Evolutionary conservation across 1,140 invertebrate species (phyloP).

Genomic region (Drosophila sulfurigaster): DNA sequence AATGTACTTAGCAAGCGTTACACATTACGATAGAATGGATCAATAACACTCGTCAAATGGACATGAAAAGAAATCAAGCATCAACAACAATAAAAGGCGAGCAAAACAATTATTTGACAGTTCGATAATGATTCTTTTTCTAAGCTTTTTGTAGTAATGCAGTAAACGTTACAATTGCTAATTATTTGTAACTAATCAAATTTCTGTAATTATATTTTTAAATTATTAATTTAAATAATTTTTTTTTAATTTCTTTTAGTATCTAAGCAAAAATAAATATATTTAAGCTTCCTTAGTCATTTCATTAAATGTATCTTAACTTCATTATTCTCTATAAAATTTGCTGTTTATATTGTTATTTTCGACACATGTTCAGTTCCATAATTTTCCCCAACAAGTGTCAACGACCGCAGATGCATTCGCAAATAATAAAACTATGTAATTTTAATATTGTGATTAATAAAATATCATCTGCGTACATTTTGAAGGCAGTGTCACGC

Average conservation of each 20-base stretch:
- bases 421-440: not conserved
- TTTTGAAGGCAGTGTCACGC: constrained; percentile 12
- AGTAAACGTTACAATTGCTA: too few relatives aligned
- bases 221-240: too few relatives aligned
- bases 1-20: constrained; percentile 24
- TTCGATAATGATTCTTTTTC: not conserved
- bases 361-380: not conserved
- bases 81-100: not conserved
- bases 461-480: constrained; percentile 17
- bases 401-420: constrained; percentile 17
- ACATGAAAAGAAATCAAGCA: not conserved
- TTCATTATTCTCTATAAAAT: too few relatives aligned
- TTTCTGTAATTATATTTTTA: too few relatives aligned
- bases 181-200: too few relatives aligned
- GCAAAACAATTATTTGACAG: not conserved
- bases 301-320: too few relatives aligned
- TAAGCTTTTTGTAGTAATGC: too few relatives aligned
- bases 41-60: constrained; percentile 9
- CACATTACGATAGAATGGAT: constrained; percentile 1
- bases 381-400: not conserved
- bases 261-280: too few relatives aligned
- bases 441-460: constrained; percentile 16
- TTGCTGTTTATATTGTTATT: too few relatives aligned
- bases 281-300: too few relatives aligned
- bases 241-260: too few relatives aligned